Evolutionary conservation across 2,888 invertebrate genomes (phyloP), one percentile per base, ranked within the genome.

Genomic region (Callyntrura guangdongensis): DNA sequence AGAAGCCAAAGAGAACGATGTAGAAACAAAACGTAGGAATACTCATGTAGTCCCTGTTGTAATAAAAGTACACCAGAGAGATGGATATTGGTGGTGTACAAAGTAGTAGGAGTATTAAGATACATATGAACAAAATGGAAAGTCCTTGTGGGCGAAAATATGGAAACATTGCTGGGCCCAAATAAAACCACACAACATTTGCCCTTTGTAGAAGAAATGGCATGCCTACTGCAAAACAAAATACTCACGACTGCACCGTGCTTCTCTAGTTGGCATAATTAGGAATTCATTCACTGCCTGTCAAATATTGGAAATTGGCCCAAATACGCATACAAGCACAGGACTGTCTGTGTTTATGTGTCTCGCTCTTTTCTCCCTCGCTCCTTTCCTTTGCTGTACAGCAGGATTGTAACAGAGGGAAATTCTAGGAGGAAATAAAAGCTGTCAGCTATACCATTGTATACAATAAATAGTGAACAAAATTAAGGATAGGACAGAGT

Each of bases 261-360:
- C 74, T 77, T 85, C 59, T 72, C 56, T 36, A 20, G 20, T 61
- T 47, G 49, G 14, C 69, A 87, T 69, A 82, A 87, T 87, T 87
- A 87, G 69, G 81, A 87, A 87, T 87, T 87, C 87, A 67, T 87
- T 61, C 69, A 82, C 56, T 79, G 45, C 79, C 79, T 79, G 86
- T 87, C 79, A 81, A 87, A 79, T 64, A 67, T 64, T 67, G 45
- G 86, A 79, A 87, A 79, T 86, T 74, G 64, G 53, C 79, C 86
- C 47, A 86, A 67, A 79, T 77, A 74, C 72, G 72, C 72, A 49
- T 74, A 49, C 22, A 74, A 45, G 47, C 47, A 74, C 47, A 17
- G 3, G 14, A 36, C 1, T 25, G 64, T 64, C 22, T 64, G 25
- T 64, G 64, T 22, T 11, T 25, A 9, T 22, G 64, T 14, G 27